These are phyloP conservation scores for Tetragonula clypearis DNA, from an alignment of 1,140 invertebrate genomes.

Conservation along the genomic window DNA sequence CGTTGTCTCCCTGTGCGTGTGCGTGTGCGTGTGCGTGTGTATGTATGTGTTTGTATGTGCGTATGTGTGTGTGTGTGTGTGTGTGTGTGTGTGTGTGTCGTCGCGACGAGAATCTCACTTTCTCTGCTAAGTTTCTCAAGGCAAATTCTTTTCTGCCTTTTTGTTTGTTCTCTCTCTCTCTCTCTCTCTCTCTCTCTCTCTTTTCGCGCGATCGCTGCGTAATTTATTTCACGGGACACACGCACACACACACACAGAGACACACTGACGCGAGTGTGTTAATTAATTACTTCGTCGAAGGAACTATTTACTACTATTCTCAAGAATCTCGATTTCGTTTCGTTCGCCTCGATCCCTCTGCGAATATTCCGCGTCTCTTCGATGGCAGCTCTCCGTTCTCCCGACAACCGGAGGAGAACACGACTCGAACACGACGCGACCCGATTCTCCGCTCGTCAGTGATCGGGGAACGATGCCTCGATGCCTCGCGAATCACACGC, in stretches of 20 bases:
- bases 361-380: conserved; percentile 25
- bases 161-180: not conserved
- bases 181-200: too few relatives aligned
- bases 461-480: conserved; percentile 35
- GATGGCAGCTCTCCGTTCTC: conserved; percentile 26
- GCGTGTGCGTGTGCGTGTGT: too few relatives aligned
- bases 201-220: not conserved
- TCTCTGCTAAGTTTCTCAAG: not conserved
- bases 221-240: conserved; percentile 26
- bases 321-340: not conserved
- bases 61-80: too few relatives aligned
- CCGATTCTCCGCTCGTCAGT: conserved; percentile 39
- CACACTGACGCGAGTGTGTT: too few relatives aligned
- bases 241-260: too few relatives aligned
- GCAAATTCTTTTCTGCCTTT: not conserved
- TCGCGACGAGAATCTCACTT: conserved; percentile 18
- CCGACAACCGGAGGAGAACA: conserved; percentile 3
- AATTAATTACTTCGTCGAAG: too few relatives aligned
- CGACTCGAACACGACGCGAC: conserved; percentile 15
- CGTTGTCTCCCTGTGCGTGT: not conserved
- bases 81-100: not conserved
- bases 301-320: too few relatives aligned
- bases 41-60: too few relatives aligned
- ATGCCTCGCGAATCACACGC: conserved; percentile 36
- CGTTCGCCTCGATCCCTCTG: conserved; percentile 9